Evolutionary conservation across 2,113 vertebrate genomes (phyloP).

Genomic region (Pseudonaja textilis): DNA sequence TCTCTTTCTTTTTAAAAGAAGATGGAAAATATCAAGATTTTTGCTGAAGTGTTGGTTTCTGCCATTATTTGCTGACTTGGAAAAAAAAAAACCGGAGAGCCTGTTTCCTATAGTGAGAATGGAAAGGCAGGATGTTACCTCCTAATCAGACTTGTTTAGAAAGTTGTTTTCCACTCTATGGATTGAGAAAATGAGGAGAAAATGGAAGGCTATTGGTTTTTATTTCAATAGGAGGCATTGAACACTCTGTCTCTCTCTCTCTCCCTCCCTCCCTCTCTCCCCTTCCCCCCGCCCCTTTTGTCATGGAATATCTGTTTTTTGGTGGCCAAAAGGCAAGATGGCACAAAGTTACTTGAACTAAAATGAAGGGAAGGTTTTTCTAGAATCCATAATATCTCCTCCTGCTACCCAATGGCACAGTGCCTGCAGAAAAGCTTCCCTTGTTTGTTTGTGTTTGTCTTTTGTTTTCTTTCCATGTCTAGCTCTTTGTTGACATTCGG

Average conservation of each 20-base stretch:
- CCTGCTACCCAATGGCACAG: not conserved
- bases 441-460: no score
- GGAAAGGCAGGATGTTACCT: not conserved
- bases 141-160: not conserved
- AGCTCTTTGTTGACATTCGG: not conserved
- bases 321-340: not conserved
- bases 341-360: not conserved
- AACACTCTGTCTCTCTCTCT: no score
- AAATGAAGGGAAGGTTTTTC: not conserved
- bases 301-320: not conserved
- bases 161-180: not conserved
- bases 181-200: not conserved
- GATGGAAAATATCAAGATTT: not conserved
- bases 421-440: not conserved
- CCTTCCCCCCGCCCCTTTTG: rapidly evolving
- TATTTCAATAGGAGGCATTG: not conserved
- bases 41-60: not conserved
- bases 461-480: no score
- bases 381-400: not conserved
- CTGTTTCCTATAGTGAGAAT: not conserved
- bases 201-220: not conserved
- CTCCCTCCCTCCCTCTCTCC: no score
- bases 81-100: rapidly evolving
- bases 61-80: not conserved
- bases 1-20: no score